Percentiles rank a stretch among this genome's conserved stretches.
Conservation (phyloP, 2,797 vertebrate species). For the Sparus aurata region DNA sequence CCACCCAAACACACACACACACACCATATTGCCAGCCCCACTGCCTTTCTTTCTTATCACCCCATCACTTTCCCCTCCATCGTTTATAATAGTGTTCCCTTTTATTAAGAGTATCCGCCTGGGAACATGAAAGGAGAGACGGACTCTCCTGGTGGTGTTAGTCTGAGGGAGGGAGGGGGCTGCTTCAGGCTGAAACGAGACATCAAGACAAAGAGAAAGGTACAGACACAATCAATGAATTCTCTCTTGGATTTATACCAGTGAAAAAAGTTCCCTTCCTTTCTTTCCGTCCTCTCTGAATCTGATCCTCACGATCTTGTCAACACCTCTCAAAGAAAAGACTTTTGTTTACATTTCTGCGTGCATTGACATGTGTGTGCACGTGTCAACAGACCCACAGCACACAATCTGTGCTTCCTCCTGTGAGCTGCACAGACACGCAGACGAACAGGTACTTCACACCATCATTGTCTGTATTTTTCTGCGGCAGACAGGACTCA, state of each 20-base stretch:
- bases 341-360: slow-evolving; percentile 17
- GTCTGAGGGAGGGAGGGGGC: not conserved
- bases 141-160: slow-evolving; percentile 6
- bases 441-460: slow-evolving; percentile 33
- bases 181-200: slow-evolving; percentile 18
- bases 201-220: slow-evolving; percentile 1
- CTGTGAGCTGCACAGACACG: slow-evolving; percentile 29
- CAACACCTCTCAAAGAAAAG: not conserved
- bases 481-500: not conserved
- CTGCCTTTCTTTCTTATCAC: slow-evolving; percentile 51
- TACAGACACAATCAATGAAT: slow-evolving; percentile 8
- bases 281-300: not conserved
- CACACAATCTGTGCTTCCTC: slow-evolving; percentile 9
- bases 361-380: not conserved
- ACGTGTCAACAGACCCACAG: slow-evolving; percentile 31
- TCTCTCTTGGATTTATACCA: not conserved
- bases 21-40: slow-evolving; percentile 5
- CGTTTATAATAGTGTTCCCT: slow-evolving; percentile 42
- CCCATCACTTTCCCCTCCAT: slow-evolving; percentile 44
- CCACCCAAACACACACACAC: not conserved
- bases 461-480: slow-evolving; percentile 6
- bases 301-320: slow-evolving; percentile 11
- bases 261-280: not conserved
- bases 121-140: slow-evolving; percentile 60
- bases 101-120: slow-evolving; percentile 50